Evolutionary conservation across 2,797 vertebrate species (phyloP).

Genomic region (Rhincodon typus): DNA sequence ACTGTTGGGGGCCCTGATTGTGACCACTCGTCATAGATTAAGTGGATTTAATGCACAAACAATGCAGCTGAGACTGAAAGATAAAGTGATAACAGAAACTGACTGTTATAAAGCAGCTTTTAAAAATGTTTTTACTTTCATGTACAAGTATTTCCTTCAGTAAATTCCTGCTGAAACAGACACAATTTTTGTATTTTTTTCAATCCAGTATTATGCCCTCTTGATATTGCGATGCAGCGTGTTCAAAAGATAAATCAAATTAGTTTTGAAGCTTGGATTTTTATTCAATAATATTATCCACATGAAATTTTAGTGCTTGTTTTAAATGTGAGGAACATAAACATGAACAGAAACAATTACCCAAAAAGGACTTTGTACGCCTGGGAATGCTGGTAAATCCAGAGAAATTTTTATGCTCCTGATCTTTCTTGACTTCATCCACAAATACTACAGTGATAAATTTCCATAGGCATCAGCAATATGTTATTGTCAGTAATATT

Average conservation of each 20-base stretch:
- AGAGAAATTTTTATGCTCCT: background rate
- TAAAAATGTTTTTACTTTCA: background rate
- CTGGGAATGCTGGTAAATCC: background rate
- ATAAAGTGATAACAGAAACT: background rate
- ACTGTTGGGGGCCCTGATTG: background rate
- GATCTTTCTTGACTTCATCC: background rate
- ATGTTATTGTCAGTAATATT: background rate
- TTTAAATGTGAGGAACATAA: background rate
- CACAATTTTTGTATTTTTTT: background rate
- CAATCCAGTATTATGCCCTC: background rate
- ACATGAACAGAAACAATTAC: background rate
- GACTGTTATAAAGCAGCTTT: background rate
- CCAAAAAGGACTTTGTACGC: background rate
- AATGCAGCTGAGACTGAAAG: constrained; percentile 9
- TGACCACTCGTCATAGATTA: constrained; percentile 5
- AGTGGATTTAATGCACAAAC: background rate
- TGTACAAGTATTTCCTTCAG: background rate
- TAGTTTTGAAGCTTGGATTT: background rate
- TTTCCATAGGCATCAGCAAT: background rate
- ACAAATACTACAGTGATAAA: background rate
- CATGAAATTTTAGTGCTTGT: background rate
- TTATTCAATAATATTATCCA: background rate
- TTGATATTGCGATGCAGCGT: background rate
- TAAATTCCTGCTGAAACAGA: background rate
- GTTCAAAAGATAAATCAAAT: background rate